Conservation (phyloP, 2,888 invertebrate genomes). For the Spodoptera picta region DNA sequence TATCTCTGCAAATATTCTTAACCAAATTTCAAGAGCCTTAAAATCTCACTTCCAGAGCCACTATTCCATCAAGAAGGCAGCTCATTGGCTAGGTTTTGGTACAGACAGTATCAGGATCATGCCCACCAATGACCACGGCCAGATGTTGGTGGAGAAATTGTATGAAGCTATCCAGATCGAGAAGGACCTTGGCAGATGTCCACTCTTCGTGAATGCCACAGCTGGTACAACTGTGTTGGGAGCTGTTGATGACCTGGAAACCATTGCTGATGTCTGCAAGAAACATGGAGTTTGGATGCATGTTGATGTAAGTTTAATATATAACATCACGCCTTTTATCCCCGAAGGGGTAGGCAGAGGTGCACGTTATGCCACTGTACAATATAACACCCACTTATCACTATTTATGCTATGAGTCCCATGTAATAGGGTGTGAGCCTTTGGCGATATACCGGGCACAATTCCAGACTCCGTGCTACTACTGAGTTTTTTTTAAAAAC, state of each 20-base stretch:
- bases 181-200: slow-evolving; percentile 83
- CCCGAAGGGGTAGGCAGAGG: no score
- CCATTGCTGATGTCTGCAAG: slow-evolving; percentile 91
- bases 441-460: no score
- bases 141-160: slow-evolving; percentile 90
- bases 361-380: no score
- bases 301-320: slow-evolving; percentile 90
- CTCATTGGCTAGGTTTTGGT: slow-evolving; percentile 95
- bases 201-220: slow-evolving; percentile 92
- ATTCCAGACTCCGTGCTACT: no score
- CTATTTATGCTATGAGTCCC: no score
- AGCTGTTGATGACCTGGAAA: slow-evolving; percentile 93
- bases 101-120: slow-evolving; percentile 91
- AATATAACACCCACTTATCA: no score
- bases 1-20: no score
- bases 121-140: slow-evolving; percentile 90
- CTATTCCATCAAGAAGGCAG: slow-evolving; percentile 94
- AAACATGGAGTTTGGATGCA: slow-evolving; percentile 93
- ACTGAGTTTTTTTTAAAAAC: no score
- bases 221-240: slow-evolving; percentile 95
- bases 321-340: no score
- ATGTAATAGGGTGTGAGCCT: no score
- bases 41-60: slow-evolving; percentile 88
- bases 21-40: no score
- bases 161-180: slow-evolving; percentile 87